These are phyloP conservation scores for Eupithecia pulchellata DNA, from an alignment of 2,888 invertebrate genomes.

Conservation along the genomic window DNA sequence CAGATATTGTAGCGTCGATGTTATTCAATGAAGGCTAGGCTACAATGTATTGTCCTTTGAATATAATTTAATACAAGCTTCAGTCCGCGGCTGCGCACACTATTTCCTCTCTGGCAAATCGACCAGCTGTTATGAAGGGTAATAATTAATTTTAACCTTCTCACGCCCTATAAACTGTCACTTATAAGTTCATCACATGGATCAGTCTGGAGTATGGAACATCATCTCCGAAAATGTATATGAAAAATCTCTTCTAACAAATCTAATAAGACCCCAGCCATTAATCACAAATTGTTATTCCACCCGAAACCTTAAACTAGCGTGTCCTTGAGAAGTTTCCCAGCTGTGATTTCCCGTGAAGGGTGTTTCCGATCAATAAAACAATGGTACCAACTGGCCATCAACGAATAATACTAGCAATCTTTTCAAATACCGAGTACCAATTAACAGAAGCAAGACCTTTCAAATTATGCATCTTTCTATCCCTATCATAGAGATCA, in stretches of 20 bases:
- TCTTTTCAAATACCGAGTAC: not conserved
- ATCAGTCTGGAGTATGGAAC: not conserved
- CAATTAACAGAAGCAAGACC: not conserved
- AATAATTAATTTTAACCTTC: too few relatives aligned
- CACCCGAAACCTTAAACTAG: not conserved
- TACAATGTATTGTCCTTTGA: conserved; percentile 5
- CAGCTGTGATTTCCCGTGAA: not conserved
- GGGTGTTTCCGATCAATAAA: conserved; percentile 20
- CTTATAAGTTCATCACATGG: not conserved
- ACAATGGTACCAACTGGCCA: not conserved
- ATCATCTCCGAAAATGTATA: not conserved
- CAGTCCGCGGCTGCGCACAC: not conserved
- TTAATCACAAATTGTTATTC: not conserved
- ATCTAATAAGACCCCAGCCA: too few relatives aligned
- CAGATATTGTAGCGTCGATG: not conserved
- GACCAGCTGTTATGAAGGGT: too few relatives aligned
- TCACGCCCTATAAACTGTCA: too few relatives aligned
- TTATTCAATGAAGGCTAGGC: not conserved
- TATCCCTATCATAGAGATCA: conserved; percentile 7
- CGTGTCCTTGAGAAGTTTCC: conserved; percentile 1
- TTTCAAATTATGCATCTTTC: not conserved
- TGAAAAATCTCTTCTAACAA: not conserved
- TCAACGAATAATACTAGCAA: not conserved
- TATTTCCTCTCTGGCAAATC: too few relatives aligned
- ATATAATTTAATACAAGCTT: not conserved